These are phyloP conservation scores for Cryptocheilus praepositus DNA, from an alignment of 2,888 invertebrate species.

Conservation along the genomic window DNA sequence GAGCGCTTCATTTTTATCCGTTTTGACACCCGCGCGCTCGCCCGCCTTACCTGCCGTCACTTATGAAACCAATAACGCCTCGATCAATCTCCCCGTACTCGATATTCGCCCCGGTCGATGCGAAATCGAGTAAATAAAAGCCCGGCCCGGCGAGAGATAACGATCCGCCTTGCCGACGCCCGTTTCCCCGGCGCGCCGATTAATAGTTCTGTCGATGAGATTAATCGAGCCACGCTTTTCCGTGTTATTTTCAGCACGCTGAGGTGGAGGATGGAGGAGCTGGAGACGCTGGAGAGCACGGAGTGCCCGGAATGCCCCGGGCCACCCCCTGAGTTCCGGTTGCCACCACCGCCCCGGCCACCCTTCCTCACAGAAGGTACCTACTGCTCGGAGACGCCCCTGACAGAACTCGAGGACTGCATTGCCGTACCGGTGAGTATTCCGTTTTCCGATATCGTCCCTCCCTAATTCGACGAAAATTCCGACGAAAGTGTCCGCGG, in stretches of 20 bases:
- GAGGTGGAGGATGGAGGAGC: slow-evolving; percentile 82
- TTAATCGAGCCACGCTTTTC: slow-evolving; percentile 74
- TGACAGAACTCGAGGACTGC: slow-evolving; percentile 84
- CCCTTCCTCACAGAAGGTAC: slow-evolving; percentile 82
- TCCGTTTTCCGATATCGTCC: too few relatives aligned
- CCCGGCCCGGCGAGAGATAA: too few relatives aligned
- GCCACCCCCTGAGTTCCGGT: slow-evolving; percentile 84
- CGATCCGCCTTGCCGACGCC: neutral
- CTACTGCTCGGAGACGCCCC: slow-evolving; percentile 83
- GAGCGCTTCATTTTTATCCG: too few relatives aligned
- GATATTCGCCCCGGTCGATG: too few relatives aligned
- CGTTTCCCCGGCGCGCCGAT: slow-evolving; percentile 66
- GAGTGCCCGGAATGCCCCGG: slow-evolving; percentile 85
- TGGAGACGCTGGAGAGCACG: slow-evolving; percentile 82
- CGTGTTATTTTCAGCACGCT: slow-evolving; percentile 75
- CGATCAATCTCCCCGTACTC: too few relatives aligned
- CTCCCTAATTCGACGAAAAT: too few relatives aligned
- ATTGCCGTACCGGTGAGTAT: slow-evolving; percentile 85
- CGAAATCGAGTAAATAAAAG: too few relatives aligned
- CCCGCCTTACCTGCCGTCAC: too few relatives aligned
- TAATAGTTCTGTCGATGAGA: slow-evolving; percentile 72
- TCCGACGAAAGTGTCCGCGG: too few relatives aligned
- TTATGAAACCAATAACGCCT: too few relatives aligned
- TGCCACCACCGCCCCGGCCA: slow-evolving; percentile 85
- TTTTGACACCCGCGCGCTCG: too few relatives aligned